Base-by-base conservation (phyloP, 37 sponge, comb jelly and placozoan genomes). In the Beroe ovata region DNA sequence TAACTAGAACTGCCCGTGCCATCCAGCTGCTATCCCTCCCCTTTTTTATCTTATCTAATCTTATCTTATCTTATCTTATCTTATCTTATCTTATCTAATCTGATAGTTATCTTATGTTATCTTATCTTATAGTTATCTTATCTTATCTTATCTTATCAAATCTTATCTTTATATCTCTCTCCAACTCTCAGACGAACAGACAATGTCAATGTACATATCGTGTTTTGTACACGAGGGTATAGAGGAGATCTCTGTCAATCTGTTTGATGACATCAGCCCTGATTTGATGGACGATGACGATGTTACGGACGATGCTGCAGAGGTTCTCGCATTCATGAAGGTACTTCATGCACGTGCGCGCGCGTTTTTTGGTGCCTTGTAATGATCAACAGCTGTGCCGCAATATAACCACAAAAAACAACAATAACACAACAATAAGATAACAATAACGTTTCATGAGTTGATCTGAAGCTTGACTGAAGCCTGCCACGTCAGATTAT, bases 171-270 rank as follows among this genome's bases (percentile, higher is more conserved):
- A 11, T 58, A 58, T 19, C 18, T n/a, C 20, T 8, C 26, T 71
- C 29, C 8, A 35, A 21, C 20, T 14, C 28, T 0, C 84, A 77
- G 84, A 77, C 54, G 84, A 77, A 4, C 84, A 77, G 47, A 77
- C 84, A n/a, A 77, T 77, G 84, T 77, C 84, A 19, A 77, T 77
- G 84, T 77, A 77, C 84, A 21, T 77, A 1, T 42, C 84, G 2
- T 77, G 84, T 39, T 77, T 77, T 41, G 84, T 77, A 26, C 42
- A 42, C 54, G 84, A 77, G 4, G 84, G 84, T 6, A 42, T 77
- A 21, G 84, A 77, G 47, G 47, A 77, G 84, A 77, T 77, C 1
- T 42, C 54, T 41, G 84, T 77, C 25, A 35, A 77, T 40, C 84
- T 77, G 84, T 77, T 77, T 20, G 84, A 77, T 6, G 84, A 35